Base-by-base conservation (phyloP, 2,888 invertebrate genomes). In the Himalopsyche kuldschensis region DNA sequence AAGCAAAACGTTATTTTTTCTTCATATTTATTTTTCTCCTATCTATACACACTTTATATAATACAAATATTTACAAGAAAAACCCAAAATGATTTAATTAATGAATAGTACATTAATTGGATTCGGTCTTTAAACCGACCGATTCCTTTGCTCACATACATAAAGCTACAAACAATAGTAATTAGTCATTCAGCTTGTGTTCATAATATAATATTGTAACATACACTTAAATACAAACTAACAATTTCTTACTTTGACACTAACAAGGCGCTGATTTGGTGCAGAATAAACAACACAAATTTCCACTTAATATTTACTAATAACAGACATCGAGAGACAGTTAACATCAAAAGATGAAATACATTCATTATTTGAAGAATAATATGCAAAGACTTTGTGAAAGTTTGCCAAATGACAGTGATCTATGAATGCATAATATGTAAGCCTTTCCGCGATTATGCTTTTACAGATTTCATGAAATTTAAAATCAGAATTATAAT, bases 11-110 rank as follows among this genome's bases (percentile, higher is more conserved):
- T 79, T 77, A 77, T 76, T 76, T 84, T 83, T 69, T 24, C 69
- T 78, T 78, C 80, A 84, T 84, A 77, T 84, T 84, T 85, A 85
- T 85, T 85, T 82, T 24, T 82, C 85, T 84, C 85, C 85, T 85
- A 85, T 84, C 85, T 85, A 85, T 85, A 84, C 85, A 85, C 84
- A 84, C 84, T 82, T 82, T 85, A 85, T 69, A 69, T 85, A 46
- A 78, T 85, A 85, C 85, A 85, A 85, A 84, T 85, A 85, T 85
- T 82, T 85, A 85, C 85, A 85, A 15, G 24, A 75, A 27, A 69
- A 69, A 69, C 27, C 69, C 8, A 69, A 69, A 30, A 30, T 46
- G 41, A 35, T 20, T 76, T 24, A 80, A 80, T 35, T 79, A 48
- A 30, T 46, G 63, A 30, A 27, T 47, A 75, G 17, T 81, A 75